Percentiles rank a stretch among this genome's conserved stretches.
phyloP scores from a whole-genome alignment of 2,888 invertebrate genomes.

The Chironomus riparius region DNA sequence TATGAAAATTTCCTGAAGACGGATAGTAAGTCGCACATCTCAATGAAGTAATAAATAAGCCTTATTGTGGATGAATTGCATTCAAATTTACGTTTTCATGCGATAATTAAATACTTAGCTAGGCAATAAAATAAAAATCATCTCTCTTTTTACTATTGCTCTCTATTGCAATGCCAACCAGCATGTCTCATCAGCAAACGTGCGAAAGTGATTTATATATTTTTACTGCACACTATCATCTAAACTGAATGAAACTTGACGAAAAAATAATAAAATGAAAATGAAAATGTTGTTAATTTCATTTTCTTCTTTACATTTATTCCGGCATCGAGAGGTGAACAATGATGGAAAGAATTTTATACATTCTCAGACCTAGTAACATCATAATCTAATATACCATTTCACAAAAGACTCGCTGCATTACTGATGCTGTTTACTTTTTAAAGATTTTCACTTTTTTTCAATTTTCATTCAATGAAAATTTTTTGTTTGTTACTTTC shows the following conservation, averaged over 20 bases:
- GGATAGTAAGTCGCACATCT: too few species aligned
- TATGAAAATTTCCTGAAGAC: too few species aligned
- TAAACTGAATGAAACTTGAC: not conserved
- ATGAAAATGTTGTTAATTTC: not conserved
- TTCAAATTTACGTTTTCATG: too few species aligned
- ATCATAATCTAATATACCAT: slow-evolving; percentile 24
- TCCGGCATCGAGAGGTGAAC: slow-evolving; percentile 1
- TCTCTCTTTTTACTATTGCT: not conserved
- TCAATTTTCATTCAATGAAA: not conserved
- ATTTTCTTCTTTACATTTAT: slow-evolving; percentile 1
- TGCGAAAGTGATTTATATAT: slow-evolving; percentile 23
- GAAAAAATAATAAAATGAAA: not conserved
- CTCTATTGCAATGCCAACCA: not conserved
- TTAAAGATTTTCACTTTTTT: not conserved
- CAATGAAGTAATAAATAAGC: too few species aligned
- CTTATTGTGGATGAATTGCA: too few species aligned
- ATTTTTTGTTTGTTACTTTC: not conserved
- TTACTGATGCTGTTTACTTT: not conserved
- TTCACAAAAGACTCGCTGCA: not conserved
- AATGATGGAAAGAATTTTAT: slow-evolving; percentile 17
- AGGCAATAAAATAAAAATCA: too few species aligned
- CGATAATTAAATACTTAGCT: too few species aligned
- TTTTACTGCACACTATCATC: not conserved
- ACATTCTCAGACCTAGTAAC: slow-evolving; percentile 26
- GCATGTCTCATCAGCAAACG: not conserved